Evolutionary conservation across 1,140 invertebrate species (phyloP).

Genomic region (Oncopodura yosiiana): DNA sequence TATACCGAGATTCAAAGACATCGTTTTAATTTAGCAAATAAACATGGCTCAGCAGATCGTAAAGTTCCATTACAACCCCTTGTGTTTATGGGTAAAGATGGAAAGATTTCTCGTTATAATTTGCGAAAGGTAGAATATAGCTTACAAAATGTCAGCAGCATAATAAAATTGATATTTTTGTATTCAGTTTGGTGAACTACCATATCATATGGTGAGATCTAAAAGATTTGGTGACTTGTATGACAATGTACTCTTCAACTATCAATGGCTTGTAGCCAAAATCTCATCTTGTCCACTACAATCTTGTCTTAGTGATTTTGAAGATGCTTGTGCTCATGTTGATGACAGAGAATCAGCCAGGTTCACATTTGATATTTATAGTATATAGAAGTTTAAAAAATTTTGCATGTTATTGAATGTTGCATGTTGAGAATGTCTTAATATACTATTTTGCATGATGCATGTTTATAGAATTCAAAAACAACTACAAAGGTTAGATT

Average conservation of each 20-base stretch:
- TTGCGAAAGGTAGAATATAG: slow-evolving; percentile 62
- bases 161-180: background rate
- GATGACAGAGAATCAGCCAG: slow-evolving; percentile 61
- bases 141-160: background rate
- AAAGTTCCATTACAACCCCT: slow-evolving; percentile 92
- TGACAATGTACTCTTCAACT: slow-evolving; percentile 90
- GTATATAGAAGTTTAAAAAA: too few species aligned
- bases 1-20: slow-evolving; percentile 93
- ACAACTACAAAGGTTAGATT: too few species aligned
- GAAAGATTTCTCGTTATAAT: slow-evolving; percentile 73
- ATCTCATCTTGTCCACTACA: slow-evolving; percentile 88
- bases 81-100: slow-evolving; percentile 83
- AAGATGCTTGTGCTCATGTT: slow-evolving; percentile 79
- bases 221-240: slow-evolving; percentile 86
- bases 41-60: slow-evolving; percentile 84
- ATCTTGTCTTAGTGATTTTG: slow-evolving; percentile 87
- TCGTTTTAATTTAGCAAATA: slow-evolving; percentile 57
- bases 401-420: background rate
- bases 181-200: slow-evolving; percentile 82
- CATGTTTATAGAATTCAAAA: too few species aligned
- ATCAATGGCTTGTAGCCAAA: slow-evolving; percentile 94
- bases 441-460: too few species aligned
- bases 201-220: slow-evolving; percentile 84
- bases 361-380: too few species aligned
- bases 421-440: too few species aligned